Conservation (phyloP, 2,797 vertebrate genomes). For the Myotis pilosus region DNA sequence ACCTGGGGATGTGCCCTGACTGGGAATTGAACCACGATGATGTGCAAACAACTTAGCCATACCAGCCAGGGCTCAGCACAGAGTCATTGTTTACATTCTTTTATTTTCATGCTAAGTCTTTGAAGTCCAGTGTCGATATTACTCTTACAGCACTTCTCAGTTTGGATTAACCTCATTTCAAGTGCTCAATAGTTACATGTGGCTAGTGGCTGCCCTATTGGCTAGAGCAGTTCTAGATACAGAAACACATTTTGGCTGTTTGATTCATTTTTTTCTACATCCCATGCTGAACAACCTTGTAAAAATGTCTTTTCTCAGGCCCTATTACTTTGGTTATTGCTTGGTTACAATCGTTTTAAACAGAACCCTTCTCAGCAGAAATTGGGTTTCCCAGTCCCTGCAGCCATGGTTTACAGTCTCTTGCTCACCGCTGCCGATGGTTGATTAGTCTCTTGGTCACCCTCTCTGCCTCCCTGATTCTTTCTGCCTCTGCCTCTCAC, state of each 20-base stretch:
- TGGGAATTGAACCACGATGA: too few species aligned
- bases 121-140: neutral
- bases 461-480: neutral
- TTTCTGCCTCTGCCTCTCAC: neutral
- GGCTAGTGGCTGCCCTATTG: neutral
- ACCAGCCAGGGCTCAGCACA: too few species aligned
- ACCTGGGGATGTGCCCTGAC: too few species aligned
- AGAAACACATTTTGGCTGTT: neutral
- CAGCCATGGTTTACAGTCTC: neutral
- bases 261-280: neutral
- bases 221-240: neutral
- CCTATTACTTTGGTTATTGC: neutral
- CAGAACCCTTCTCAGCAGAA: neutral
- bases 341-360: neutral
- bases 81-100: neutral
- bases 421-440: neutral
- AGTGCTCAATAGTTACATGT: neutral
- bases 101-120: neutral
- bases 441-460: neutral
- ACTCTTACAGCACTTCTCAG: neutral
- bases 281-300: neutral
- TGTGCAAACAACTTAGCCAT: too few species aligned
- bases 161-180: neutral
- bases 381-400: neutral
- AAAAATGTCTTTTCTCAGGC: neutral